phyloP scores from a whole-genome alignment of 2,113 vertebrate genomes.

The Urocynchramus pylzowi region DNA sequence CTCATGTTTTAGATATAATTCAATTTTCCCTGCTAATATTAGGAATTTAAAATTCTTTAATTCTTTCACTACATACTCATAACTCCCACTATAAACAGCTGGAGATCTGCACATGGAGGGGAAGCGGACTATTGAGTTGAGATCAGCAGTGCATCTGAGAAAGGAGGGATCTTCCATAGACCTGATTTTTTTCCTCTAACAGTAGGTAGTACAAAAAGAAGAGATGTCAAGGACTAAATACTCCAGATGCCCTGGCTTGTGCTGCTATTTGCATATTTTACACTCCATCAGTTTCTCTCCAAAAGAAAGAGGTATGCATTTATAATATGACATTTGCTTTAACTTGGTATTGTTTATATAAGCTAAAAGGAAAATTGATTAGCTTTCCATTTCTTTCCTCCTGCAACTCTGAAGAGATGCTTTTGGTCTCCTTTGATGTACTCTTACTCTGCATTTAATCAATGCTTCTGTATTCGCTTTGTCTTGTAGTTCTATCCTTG shows the following conservation, averaged over 20 bases:
- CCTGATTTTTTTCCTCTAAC: neutral
- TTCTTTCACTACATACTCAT: neutral
- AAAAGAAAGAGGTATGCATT: neutral
- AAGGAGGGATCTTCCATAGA: neutral
- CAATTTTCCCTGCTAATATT: neutral
- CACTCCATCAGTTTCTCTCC: neutral
- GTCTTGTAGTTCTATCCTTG: neutral
- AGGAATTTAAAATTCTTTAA: neutral
- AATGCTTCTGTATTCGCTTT: neutral
- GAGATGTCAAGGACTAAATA: neutral
- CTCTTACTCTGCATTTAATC: conserved; percentile 24
- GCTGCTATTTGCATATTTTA: neutral
- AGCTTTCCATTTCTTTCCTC: conserved; percentile 41
- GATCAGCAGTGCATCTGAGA: neutral
- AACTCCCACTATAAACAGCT: neutral
- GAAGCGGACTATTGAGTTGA: neutral
- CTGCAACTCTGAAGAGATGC: neutral
- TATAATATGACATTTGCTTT: conserved; percentile 14
- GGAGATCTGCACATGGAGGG: neutral
- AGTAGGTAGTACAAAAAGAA: neutral
- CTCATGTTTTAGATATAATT: neutral
- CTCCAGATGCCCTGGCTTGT: neutral
- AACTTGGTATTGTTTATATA: conserved; percentile 49
- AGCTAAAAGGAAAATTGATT: conserved; percentile 61
- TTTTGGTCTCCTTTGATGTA: conserved; percentile 44